These are phyloP conservation scores for Aphyosemion australe DNA, from an alignment of 2,113 vertebrate genomes.

Conservation along the genomic window DNA sequence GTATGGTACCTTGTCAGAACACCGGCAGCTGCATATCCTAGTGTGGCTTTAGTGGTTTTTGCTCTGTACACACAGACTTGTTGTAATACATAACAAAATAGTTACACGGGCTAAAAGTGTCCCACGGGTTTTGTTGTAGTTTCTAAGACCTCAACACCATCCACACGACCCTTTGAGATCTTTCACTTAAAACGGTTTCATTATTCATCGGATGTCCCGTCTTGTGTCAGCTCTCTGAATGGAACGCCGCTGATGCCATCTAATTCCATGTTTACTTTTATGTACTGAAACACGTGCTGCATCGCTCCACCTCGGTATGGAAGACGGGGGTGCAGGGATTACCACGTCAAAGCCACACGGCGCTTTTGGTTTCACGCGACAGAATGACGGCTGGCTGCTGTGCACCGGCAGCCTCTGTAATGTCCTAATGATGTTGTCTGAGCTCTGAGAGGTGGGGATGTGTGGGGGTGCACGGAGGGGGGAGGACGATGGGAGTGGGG, in stretches of 20 bases:
- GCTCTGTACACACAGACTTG: too few species aligned
- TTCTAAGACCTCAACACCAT: too few species aligned
- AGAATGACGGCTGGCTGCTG: constrained; percentile 50
- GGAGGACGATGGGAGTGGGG: neutral
- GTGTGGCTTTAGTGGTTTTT: too few species aligned
- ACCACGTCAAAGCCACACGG: constrained; percentile 42
- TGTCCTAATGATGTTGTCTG: constrained; percentile 76
- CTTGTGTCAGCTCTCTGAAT: too few species aligned
- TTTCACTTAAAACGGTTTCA: too few species aligned
- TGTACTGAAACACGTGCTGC: constrained; percentile 51
- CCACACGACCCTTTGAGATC: too few species aligned
- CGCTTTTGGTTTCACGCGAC: constrained; percentile 47
- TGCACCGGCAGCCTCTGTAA: constrained; percentile 45
- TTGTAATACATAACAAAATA: too few species aligned
- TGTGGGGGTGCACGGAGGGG: constrained; percentile 5
- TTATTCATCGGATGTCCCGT: too few species aligned
- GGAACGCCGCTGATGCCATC: constrained; percentile 23
- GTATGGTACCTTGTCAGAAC: too few species aligned
- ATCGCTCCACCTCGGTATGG: constrained; percentile 64
- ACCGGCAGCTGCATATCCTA: too few species aligned
- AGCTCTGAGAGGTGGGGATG: constrained; percentile 59
- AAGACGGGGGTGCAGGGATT: constrained; percentile 65
- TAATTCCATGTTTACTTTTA: constrained; percentile 56
- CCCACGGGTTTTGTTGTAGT: too few species aligned
- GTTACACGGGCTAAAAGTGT: too few species aligned